phyloP scores from a whole-genome alignment of 1,140 invertebrate species.

The Drosophila ohnishii region DNA sequence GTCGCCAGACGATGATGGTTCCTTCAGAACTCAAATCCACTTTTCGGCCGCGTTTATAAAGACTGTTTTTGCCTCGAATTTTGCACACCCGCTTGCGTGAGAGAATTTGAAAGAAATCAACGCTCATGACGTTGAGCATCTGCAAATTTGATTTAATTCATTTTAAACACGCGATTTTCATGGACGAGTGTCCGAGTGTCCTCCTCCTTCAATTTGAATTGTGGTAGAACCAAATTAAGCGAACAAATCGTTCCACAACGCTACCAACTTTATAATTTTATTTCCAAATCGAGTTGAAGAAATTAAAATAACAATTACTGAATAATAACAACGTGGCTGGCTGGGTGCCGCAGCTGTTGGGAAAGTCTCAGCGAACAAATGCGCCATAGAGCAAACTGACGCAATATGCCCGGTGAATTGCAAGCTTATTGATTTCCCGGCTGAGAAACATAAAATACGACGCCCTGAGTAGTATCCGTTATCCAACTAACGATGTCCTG shows the following conservation, averaged over 20 bases:
- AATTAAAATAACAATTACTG: constrained; percentile 10
- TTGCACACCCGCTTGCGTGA: constrained; percentile 21
- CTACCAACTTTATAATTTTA: constrained; percentile 7
- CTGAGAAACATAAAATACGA: constrained; percentile 1
- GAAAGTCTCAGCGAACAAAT: constrained; percentile 2
- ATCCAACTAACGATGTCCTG: constrained; percentile 9
- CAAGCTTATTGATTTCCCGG: constrained; percentile 5
- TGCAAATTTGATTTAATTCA: constrained; percentile 33
- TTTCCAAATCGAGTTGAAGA: constrained; percentile 1
- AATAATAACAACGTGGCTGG: constrained; percentile 3
- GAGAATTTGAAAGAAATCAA: constrained; percentile 33
- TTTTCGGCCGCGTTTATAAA: constrained; percentile 10
- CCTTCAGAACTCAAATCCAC: background rate
- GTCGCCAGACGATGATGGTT: too few relatives aligned
- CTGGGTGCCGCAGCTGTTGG: constrained; percentile 4
- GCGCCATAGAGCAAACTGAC: background rate
- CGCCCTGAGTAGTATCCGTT: background rate
- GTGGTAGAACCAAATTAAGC: constrained; percentile 1
- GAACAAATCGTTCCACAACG: background rate
- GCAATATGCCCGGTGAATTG: constrained; percentile 7
- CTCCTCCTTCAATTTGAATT: background rate
- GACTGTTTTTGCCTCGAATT: constrained; percentile 7
- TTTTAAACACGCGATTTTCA: constrained; percentile 23
- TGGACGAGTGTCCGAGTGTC: constrained; percentile 3
- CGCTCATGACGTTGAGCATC: constrained; percentile 6